Base-by-base conservation (phyloP, 2,888 invertebrate species). In the Chorisops tibialis region DNA sequence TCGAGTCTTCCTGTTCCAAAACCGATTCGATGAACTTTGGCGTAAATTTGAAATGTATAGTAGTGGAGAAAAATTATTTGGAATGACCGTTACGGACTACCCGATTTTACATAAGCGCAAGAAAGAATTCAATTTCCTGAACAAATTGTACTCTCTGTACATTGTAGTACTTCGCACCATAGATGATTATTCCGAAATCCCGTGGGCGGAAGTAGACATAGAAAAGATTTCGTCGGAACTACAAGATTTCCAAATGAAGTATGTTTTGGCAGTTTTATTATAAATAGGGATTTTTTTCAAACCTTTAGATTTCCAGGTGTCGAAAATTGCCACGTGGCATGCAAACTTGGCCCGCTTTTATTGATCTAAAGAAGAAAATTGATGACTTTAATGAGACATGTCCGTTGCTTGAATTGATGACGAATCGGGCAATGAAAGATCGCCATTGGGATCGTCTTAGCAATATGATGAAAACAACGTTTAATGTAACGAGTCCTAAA, bases 311-410 rank as follows among this genome's bases (percentile, higher is more conserved):
- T 64, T n/a, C 38, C 35, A 87, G 93, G 71, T 93, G 92, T 72
- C 86, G 90, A 19, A 88, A 88, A 72, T 78, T 95, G 52, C 94
- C 94, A 0, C 89, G 85, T 74, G 92, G 83, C 0, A 86, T 94
- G 85, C 89, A 89, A 72, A 88, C 90, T 59, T 94, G 93, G 93
- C 91, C 91, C 0, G 93, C 94, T 0, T 95, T 81, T 72, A 82
- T 89, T 58, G 93, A 92, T 68, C 76, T 95, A 62, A 93, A 92
- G 73, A 87, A 86, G 66, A 93, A 91, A 78, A 93, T 95, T 64
- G 93, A 94, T 68, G 93, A 94, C 72, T 94, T 95, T 74, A 93
- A 89, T 72, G 88, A 93, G 75, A 89, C 88, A 7, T 92, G 92
- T 72, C 93, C 93, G 0, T 73, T 95, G 35, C 76, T 94, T 24